phyloP scores from a whole-genome alignment of 2,797 vertebrate species.

The Peromyscus aztecus region DNA sequence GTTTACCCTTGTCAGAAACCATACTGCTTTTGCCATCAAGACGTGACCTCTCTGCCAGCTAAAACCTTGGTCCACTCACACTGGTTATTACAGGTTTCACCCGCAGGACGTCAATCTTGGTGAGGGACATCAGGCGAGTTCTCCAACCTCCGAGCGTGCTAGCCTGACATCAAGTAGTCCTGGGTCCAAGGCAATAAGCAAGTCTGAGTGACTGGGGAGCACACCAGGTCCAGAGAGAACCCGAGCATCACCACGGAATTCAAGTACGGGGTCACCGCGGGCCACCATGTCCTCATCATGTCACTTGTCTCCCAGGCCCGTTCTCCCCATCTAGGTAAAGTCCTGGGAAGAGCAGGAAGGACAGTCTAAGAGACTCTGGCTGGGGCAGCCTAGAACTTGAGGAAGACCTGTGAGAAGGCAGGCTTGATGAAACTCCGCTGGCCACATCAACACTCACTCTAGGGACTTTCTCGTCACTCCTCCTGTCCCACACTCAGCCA shows the following conservation, averaged over 20 bases:
- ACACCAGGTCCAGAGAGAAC: not conserved
- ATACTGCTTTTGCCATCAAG: not conserved
- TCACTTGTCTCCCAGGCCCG: too few species aligned
- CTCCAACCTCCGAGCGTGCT: not conserved
- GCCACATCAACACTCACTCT: not conserved
- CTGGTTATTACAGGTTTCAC: not conserved
- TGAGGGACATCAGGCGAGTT: not conserved
- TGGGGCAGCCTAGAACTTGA: not conserved
- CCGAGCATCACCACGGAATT: not conserved
- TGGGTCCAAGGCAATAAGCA: not conserved
- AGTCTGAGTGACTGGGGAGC: not conserved
- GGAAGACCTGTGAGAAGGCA: not conserved
- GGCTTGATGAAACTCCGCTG: not conserved
- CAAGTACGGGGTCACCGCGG: not conserved
- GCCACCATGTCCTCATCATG: not conserved
- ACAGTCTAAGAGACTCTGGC: not conserved
- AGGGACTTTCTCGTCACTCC: not conserved
- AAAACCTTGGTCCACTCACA: not conserved
- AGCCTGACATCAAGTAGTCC: too few species aligned
- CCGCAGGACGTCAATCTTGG: not conserved
- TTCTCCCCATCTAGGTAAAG: not conserved
- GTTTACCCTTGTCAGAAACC: not conserved
- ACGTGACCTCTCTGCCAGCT: not conserved
- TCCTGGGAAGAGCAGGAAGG: not conserved
- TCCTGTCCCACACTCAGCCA: not conserved